These are phyloP conservation scores for Nasonia giraulti DNA, from an alignment of 1,140 invertebrate genomes.

Conservation along the genomic window DNA sequence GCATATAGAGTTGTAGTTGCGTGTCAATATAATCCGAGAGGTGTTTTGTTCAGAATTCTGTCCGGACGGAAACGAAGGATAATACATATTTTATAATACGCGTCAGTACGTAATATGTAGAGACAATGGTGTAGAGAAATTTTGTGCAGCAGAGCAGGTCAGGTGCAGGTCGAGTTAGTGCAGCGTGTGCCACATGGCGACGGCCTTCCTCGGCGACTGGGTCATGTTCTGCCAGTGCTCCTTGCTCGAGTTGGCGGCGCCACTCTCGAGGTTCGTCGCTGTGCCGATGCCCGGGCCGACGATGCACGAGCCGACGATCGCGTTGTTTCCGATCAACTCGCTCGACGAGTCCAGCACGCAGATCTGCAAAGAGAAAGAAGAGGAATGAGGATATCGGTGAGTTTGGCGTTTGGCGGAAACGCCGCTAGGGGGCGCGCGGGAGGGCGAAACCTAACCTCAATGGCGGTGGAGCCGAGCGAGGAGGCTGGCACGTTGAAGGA, in stretches of 20 bases:
- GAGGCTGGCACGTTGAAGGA: conserved; percentile 89
- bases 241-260: conserved; percentile 63
- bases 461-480: conserved; percentile 80
- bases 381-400: neutral
- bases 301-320: conserved; percentile 82
- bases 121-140: neutral
- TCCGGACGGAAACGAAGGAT: neutral
- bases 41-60: neutral
- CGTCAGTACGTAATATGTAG: too few species aligned
- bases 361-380: conserved; percentile 67
- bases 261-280: conserved; percentile 68
- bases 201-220: conserved; percentile 85
- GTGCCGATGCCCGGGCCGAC: conserved; percentile 79
- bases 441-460: conserved; percentile 79
- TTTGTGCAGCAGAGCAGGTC: neutral
- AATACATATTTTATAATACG: neutral
- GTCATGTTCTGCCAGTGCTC: conserved; percentile 89
- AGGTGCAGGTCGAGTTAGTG: conserved; percentile 53
- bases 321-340: conserved; percentile 81
- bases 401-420: neutral
- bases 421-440: neutral
- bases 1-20: too few species aligned
- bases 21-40: too few species aligned
- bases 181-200: conserved; percentile 89
- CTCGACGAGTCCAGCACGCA: conserved; percentile 77